phyloP scores from a whole-genome alignment of 2,113 vertebrate species.

The Chloropsis cyanopogon region DNA sequence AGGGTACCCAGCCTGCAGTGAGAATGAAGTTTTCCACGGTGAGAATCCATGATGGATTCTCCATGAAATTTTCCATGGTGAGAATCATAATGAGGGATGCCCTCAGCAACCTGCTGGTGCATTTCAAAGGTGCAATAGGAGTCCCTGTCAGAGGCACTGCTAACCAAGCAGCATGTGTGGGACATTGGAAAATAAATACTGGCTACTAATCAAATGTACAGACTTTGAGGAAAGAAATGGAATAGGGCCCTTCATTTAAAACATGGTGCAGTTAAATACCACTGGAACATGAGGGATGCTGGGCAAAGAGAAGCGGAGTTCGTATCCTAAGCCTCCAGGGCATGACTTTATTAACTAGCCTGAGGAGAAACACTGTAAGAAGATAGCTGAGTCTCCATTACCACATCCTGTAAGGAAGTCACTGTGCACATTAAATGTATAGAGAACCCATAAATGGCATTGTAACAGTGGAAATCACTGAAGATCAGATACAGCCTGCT shows the following conservation, averaged over 20 bases:
- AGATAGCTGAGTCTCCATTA: neutral
- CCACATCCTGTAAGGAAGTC: neutral
- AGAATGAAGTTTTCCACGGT: neutral
- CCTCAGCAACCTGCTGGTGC: neutral
- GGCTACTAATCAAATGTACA: neutral
- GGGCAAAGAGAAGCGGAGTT: neutral
- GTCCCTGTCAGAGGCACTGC: neutral
- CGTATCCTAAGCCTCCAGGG: neutral
- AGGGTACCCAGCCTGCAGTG: neutral
- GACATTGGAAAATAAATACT: neutral
- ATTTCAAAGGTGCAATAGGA: fast-evolving
- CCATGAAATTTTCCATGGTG: no score
- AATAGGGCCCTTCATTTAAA: neutral
- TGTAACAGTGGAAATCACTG: neutral
- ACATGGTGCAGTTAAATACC: neutral
- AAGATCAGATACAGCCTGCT: neutral
- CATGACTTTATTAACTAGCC: neutral
- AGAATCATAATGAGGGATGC: neutral
- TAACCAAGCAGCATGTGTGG: neutral
- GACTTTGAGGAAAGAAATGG: neutral
- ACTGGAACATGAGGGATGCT: neutral
- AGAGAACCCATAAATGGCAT: neutral
- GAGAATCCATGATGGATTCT: no score
- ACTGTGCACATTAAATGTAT: neutral
- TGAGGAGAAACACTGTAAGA: neutral